Evolutionary conservation across 1,140 invertebrate genomes (phyloP).

Genomic region (Potamilus streckersoni): DNA sequence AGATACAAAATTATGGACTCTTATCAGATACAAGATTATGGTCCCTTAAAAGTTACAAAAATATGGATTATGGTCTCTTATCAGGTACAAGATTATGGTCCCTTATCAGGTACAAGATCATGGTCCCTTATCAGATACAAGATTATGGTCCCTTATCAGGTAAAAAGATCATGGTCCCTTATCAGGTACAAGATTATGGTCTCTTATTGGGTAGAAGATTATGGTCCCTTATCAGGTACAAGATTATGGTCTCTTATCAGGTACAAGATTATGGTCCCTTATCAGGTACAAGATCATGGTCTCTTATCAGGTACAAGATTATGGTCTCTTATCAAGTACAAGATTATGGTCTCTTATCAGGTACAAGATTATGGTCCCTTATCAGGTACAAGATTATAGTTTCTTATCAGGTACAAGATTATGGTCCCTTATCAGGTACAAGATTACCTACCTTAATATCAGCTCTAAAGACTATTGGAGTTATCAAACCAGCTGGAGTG

Average conservation of each 20-base stretch:
- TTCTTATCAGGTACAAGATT: not conserved
- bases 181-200: too few relatives aligned
- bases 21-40: not conserved
- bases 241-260: too few relatives aligned
- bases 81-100: too few relatives aligned
- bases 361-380: not conserved
- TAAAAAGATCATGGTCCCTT: too few relatives aligned
- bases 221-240: too few relatives aligned
- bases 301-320: too few relatives aligned
- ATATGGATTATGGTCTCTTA: not conserved
- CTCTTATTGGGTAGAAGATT: too few relatives aligned
- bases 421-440: not conserved
- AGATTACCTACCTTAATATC: slow-evolving; percentile 78
- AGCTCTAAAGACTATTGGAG: slow-evolving; percentile 95
- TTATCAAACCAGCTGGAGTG: slow-evolving; percentile 95
- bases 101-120: too few relatives aligned
- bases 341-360: not conserved
- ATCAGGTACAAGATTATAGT: not conserved
- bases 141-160: too few relatives aligned
- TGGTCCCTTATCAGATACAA: too few relatives aligned
- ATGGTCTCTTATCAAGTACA: not conserved
- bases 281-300: too few relatives aligned
- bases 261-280: too few relatives aligned
- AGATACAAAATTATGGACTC: not conserved
- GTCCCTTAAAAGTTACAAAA: not conserved